These are phyloP conservation scores for Ennomos quercinarius DNA, from an alignment of 2,888 invertebrate genomes.

Conservation along the genomic window DNA sequence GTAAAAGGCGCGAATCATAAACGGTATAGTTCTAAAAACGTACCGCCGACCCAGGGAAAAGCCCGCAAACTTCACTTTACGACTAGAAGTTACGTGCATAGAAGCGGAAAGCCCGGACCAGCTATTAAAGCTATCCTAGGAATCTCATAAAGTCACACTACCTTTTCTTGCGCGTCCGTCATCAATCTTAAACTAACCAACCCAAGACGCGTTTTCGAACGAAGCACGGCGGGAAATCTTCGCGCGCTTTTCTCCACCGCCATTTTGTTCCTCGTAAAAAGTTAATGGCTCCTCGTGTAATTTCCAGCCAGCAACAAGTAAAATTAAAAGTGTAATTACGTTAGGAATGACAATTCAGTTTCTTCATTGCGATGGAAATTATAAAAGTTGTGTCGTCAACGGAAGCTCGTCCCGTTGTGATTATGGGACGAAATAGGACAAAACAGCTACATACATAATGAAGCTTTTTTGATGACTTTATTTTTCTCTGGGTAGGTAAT, in stretches of 20 bases:
- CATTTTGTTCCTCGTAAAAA: constrained; percentile 81
- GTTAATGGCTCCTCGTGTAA: constrained; percentile 73
- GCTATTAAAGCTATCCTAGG: constrained; percentile 78
- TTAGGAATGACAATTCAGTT: constrained; percentile 49
- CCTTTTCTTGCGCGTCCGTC: constrained; percentile 39
- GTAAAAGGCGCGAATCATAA: constrained; percentile 22
- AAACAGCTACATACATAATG: constrained; percentile 24
- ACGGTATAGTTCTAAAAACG: constrained; percentile 37
- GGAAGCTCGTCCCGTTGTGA: constrained; percentile 18
- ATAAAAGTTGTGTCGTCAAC: constrained; percentile 30
- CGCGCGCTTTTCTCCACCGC: constrained; percentile 61
- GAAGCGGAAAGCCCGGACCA: constrained; percentile 67
- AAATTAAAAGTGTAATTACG: constrained; percentile 76
- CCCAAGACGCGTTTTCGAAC: constrained; percentile 52
- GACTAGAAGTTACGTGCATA: constrained; percentile 70
- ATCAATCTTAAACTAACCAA: constrained; percentile 46
- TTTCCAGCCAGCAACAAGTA: constrained; percentile 77
- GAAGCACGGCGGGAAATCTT: constrained; percentile 42
- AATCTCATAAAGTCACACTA: constrained; percentile 63
- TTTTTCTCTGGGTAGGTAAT: background rate
- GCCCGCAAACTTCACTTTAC: constrained; percentile 67
- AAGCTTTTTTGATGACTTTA: constrained; percentile 13
- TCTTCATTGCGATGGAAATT: constrained; percentile 34
- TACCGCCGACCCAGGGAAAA: constrained; percentile 41
- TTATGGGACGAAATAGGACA: constrained; percentile 17